Percentiles rank a stretch among this genome's conserved stretches.
These are phyloP conservation scores for Anagrus nilaparvatae DNA, from an alignment of 1,140 invertebrate genomes.

Conservation along the genomic window DNA sequence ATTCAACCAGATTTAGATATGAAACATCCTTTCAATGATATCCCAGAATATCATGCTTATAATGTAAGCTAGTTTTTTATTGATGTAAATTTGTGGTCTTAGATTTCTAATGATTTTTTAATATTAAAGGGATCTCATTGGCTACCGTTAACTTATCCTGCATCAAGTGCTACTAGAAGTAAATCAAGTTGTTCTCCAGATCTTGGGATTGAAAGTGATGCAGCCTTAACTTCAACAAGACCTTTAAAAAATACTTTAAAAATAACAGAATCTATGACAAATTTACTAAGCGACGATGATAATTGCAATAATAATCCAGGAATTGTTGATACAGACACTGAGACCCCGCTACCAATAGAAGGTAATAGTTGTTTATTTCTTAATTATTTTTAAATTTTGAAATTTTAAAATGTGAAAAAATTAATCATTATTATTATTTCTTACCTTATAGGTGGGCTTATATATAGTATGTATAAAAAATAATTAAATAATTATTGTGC, in stretches of 20 bases:
- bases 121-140: constrained; percentile 31
- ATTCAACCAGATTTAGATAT: constrained; percentile 26
- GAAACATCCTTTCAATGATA: constrained; percentile 29
- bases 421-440: constrained; percentile 21
- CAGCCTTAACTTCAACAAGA: constrained; percentile 35
- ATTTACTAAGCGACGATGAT: constrained; percentile 42
- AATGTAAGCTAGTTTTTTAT: constrained; percentile 23
- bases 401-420: constrained; percentile 1
- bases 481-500: constrained; percentile 26
- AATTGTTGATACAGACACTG: constrained; percentile 25
- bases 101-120: constrained; percentile 16
- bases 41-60: constrained; percentile 30
- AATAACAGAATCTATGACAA: constrained; percentile 46
- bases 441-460: constrained; percentile 32
- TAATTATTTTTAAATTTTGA: background rate
- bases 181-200: constrained; percentile 55
- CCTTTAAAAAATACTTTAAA: constrained; percentile 43
- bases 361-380: constrained; percentile 21
- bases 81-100: background rate
- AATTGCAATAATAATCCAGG: constrained; percentile 22
- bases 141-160: constrained; percentile 28
- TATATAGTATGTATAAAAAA: constrained; percentile 31
- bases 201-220: constrained; percentile 62
- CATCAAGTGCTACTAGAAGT: constrained; percentile 24
- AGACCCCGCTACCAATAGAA: constrained; percentile 35